A percentile compares a stretch with the other conserved stretches of the same genome.
Evolutionary conservation across 2,113 vertebrate species (phyloP).

Genomic region (Pedionomus torquatus): DNA sequence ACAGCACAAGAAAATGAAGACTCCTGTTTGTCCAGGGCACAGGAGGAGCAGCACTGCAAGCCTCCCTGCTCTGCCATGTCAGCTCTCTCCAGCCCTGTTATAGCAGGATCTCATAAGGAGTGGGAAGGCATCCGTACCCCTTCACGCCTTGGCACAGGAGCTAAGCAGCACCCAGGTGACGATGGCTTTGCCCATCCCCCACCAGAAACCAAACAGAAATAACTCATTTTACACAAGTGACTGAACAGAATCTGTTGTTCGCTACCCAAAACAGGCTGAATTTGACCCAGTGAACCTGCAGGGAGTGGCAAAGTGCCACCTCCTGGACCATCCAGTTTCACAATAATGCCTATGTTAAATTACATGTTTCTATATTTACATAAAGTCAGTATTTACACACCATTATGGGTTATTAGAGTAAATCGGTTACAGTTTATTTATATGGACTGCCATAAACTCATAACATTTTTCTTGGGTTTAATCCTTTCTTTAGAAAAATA

Average conservation of each 20-base stretch:
- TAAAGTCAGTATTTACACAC: constrained; percentile 79
- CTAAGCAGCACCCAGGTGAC: neutral
- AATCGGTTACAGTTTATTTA: constrained; percentile 79
- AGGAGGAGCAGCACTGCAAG: neutral
- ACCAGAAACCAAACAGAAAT: constrained; percentile 7
- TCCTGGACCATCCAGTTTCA: constrained; percentile 40
- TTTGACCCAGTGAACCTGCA: constrained; percentile 27
- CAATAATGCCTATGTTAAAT: constrained; percentile 61
- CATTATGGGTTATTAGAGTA: constrained; percentile 67
- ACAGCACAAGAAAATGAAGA: constrained; percentile 45
- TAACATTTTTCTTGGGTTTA: constrained; percentile 75
- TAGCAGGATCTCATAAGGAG: constrained; percentile 15
- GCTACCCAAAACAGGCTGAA: neutral
- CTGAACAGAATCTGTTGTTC: constrained; percentile 25
- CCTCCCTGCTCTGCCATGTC: neutral
- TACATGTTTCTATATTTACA: constrained; percentile 71
- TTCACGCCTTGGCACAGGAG: neutral
- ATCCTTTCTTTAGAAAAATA: constrained; percentile 68
- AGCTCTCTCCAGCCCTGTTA: constrained; percentile 6
- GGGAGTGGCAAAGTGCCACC: neutral
- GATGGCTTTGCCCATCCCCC: neutral
- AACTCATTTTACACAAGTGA: constrained; percentile 14
- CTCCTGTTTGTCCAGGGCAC: constrained; percentile 16
- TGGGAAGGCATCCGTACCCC: neutral
- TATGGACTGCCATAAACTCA: constrained; percentile 76